Evolutionary conservation across 2,888 invertebrate species (phyloP).

Genomic region (Megaustenia siamemsis): DNA sequence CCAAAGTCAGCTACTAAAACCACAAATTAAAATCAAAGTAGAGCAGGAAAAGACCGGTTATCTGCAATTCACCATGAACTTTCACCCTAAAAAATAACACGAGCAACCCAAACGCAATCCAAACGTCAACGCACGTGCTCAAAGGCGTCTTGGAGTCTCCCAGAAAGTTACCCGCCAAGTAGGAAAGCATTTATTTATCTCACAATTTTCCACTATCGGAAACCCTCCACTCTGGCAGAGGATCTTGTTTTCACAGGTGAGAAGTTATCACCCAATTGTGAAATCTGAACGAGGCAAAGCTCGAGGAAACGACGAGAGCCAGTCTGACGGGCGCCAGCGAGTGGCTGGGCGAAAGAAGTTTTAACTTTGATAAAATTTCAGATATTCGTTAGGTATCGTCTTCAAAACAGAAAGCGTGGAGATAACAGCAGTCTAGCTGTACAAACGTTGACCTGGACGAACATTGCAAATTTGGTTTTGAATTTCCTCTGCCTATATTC

Average conservation of each 20-base stretch:
- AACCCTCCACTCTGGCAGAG: slow-evolving; percentile 7
- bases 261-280: slow-evolving; percentile 50
- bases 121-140: slow-evolving; percentile 22
- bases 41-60: too few relatives aligned
- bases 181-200: slow-evolving; percentile 38
- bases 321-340: slow-evolving; percentile 49
- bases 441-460: background rate
- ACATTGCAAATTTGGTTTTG: too few relatives aligned
- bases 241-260: slow-evolving; percentile 52
- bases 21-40: background rate
- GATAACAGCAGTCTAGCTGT: background rate
- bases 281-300: slow-evolving; percentile 38
- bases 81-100: slow-evolving; percentile 11
- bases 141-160: slow-evolving; percentile 14
- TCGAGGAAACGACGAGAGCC: slow-evolving; percentile 40
- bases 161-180: background rate
- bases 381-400: slow-evolving; percentile 10
- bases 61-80: background rate
- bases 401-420: background rate
- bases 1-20: background rate
- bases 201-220: background rate
- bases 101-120: slow-evolving; percentile 12
- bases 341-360: slow-evolving; percentile 35
- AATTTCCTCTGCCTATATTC: too few relatives aligned
- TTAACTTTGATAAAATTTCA: slow-evolving; percentile 37